phyloP scores from a whole-genome alignment of 2,888 invertebrate genomes.

The Miltochrista miniata region DNA sequence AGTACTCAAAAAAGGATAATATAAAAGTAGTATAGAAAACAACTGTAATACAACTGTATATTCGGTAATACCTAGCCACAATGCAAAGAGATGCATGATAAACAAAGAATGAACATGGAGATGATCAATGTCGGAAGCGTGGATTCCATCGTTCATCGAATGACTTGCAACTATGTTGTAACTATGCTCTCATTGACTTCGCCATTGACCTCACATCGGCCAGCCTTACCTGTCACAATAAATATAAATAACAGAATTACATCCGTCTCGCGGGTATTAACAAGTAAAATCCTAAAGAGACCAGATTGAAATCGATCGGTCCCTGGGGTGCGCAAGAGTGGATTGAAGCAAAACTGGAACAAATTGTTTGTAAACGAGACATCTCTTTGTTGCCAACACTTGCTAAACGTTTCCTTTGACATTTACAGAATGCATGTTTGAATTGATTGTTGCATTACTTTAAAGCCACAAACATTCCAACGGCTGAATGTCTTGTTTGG shows the following conservation, averaged over 20 bases:
- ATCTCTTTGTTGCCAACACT: constrained; percentile 8
- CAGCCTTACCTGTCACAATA: constrained; percentile 67
- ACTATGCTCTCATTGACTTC: constrained; percentile 80
- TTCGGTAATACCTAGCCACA: not conserved
- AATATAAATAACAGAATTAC: constrained; percentile 73
- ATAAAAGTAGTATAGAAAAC: no score
- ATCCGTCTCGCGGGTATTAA: constrained; percentile 67
- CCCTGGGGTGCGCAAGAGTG: constrained; percentile 50
- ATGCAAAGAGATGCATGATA: constrained; percentile 41
- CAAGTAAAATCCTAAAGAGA: constrained; percentile 54
- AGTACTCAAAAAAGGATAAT: no score
- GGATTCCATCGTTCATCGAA: constrained; percentile 71
- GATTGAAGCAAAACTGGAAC: constrained; percentile 41
- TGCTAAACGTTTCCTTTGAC: constrained; percentile 13
- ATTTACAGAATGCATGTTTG: constrained; percentile 22
- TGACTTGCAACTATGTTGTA: constrained; percentile 73
- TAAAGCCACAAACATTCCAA: constrained; percentile 14
- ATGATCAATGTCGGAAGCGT: constrained; percentile 76
- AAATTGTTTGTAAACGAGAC: constrained; percentile 32
- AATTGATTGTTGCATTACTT: constrained; percentile 25
- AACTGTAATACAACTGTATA: no score
- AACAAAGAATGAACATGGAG: constrained; percentile 55
- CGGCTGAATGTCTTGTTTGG: not conserved
- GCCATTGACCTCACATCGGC: constrained; percentile 72
- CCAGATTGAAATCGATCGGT: constrained; percentile 63